Base-by-base conservation (phyloP, 1,140 invertebrate species). In the Euglossa dilemma region DNA sequence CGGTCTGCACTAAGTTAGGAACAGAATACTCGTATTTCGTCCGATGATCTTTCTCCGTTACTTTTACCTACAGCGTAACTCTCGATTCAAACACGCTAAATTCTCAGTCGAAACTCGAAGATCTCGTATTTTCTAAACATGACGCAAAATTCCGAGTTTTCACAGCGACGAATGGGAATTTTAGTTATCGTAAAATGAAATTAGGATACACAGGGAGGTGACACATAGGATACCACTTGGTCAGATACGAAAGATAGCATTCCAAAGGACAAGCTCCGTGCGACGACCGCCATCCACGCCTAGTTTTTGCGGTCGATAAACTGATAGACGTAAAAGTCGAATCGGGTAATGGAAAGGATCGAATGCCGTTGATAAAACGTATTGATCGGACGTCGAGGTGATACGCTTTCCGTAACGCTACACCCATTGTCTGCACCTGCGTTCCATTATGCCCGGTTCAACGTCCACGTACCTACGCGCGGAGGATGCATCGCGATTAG, bases 221-320 rank as follows among this genome's bases (percentile, higher is more conserved):
- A 36, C 4, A 36, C 43, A 57, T 8, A 9, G 3, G 57, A 80
- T 43, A 71, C 23, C 47, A 18, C 16, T 5, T 23, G 9, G 25
- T 47, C 28, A 28, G 45, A 63, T 47, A 11, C 23, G n/a, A 72
- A 43, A 50, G 45, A 18, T 43, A 72, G 23, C 56, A 72, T 72
- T 74, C 50, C n/a, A 28, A 43, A 66, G 7, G 18, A 11, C 23
- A 36, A 81, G 12, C 36, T 25, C 45, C 18, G 23, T 20, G 20
- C 18, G 25, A 16, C 59, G 25, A 28, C n/a, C 74, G 18, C 43
- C 25, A 52, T 69, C 63, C 77, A 66, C 70, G n/a, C 59, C 79
- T 75, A 64, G 70, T 64, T 81, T 75, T 43, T 75, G 71, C 12
- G 72, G 79, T 75, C 52, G 52, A 56, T 25, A 36, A 45, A 56